Conservation (phyloP, 2,113 vertebrate genomes). For the Rhipidura dahli region DNA sequence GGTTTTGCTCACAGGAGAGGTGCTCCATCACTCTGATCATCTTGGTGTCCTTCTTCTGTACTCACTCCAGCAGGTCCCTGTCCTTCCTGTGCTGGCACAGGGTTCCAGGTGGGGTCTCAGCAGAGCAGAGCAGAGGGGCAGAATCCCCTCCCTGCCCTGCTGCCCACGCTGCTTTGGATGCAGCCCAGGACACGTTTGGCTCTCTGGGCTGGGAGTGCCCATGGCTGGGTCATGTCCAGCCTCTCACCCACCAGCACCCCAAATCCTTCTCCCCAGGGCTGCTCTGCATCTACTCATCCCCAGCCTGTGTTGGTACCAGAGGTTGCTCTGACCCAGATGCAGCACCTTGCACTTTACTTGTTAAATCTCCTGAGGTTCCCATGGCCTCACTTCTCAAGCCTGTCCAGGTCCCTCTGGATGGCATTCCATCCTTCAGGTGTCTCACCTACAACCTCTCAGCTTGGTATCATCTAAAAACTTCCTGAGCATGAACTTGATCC, state of each 20-base stretch:
- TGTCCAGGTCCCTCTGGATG: not conserved
- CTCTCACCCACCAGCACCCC: not conserved
- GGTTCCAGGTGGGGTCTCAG: not conserved
- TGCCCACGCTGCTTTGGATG: not conserved
- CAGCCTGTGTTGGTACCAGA: fast-evolving
- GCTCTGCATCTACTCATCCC: fast-evolving
- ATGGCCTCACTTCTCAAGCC: not conserved
- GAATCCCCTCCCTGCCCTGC: not conserved
- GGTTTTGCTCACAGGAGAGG: not conserved
- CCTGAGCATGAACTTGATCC: not conserved
- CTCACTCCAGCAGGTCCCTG: fast-evolving
- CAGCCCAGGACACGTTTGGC: not conserved
- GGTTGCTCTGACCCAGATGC: fast-evolving
- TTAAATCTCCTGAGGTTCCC: not conserved
- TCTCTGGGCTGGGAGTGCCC: not conserved
- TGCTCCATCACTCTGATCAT: not conserved
- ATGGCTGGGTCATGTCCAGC: not conserved
- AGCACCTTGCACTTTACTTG: not conserved
- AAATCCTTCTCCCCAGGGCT: not conserved
- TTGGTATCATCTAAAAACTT: not conserved
- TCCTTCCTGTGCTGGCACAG: not conserved
- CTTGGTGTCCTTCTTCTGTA: not conserved
- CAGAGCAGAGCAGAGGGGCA: not conserved
- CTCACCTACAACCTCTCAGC: not conserved
- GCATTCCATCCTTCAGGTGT: not conserved